Evolutionary conservation across 2,888 invertebrate species (phyloP), one percentile per base, ranked within the genome.

Genomic region (Eupithecia inturbata): DNA sequence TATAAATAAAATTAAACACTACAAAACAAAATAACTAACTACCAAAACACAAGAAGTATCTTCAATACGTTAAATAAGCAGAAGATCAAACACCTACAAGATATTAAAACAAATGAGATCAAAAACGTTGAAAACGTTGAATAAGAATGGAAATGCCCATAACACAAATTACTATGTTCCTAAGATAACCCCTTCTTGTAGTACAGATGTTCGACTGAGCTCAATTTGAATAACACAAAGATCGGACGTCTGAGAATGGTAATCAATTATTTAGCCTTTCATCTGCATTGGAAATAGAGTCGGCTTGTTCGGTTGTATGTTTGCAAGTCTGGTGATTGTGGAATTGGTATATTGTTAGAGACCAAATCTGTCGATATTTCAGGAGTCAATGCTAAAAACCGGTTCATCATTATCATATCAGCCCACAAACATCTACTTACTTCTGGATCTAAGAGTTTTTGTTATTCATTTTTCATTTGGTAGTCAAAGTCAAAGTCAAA

Each of bases 221-320:
- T 79, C 82, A 16, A 89, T 89, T 89, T 89, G 88, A 90, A 90
- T 91, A 89, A 88, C 84, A 87, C 84, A 82, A 84, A 85, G 85
- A 85, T 85, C 73, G 81, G 83, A 85, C 82, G 84, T 80, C 87
- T 87, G 84, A 83, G 84, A 84, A 87, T 85, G 86, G 84, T 85
- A 86, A 90, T 91, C 88, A 89, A 90, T 91, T 91, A 91, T 90
- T 89, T 86, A 88, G 82, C 84, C 85, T 86, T 88, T 86, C 87
- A 88, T 87, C 86, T 86, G 81, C 85, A 84, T 84, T 84, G 76
- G 82, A 75, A 79, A 81, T 78, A 75, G 81, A 85, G 79, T 33
- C 12, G 33, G 63, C 36, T 62, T 36, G 31, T n/a, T 64, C 36
- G 36, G 19, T 31, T 62, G 33, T 36, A 36, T 64, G 36, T 64